A percentile compares a stretch with the other conserved stretches of the same genome.
phyloP scores from a whole-genome alignment of 2,113 vertebrate genomes.

The Bolborhynchus lineola region DNA sequence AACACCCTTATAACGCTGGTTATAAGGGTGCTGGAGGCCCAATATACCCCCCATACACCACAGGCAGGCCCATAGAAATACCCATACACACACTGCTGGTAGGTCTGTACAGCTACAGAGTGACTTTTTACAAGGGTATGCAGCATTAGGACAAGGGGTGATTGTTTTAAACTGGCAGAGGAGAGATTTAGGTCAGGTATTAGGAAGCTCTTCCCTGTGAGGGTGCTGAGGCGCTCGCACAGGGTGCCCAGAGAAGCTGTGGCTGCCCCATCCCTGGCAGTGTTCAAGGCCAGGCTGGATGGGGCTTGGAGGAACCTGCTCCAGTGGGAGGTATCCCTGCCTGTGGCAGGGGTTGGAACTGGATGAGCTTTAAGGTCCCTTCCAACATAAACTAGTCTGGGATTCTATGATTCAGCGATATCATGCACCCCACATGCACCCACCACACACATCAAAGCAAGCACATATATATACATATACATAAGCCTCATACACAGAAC shows the following conservation, averaged over 20 bases:
- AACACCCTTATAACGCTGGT: not conserved
- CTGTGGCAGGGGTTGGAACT: not conserved
- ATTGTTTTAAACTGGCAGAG: not conserved
- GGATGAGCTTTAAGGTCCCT: not conserved
- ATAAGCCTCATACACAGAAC: not conserved
- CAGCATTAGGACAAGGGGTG: not conserved
- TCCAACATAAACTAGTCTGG: not conserved
- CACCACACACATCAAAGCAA: not conserved
- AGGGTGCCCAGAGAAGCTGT: not conserved
- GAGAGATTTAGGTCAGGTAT: not conserved
- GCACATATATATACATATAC: accelerated
- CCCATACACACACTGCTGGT: too few species aligned
- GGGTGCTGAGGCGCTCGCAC: not conserved
- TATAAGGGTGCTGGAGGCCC: not conserved
- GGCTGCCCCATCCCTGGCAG: too few species aligned
- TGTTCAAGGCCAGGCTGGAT: too few species aligned
- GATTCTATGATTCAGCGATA: not conserved
- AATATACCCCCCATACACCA: accelerated
- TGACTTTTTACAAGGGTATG: not conserved
- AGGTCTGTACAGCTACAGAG: not conserved
- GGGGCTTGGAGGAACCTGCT: too few species aligned
- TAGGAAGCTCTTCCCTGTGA: not conserved
- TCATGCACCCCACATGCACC: not conserved
- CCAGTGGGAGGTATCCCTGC: too few species aligned
- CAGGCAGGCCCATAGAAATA: too few species aligned